Conservation (phyloP, 2,888 invertebrate genomes). For the Callosobruchus maculatus region DNA sequence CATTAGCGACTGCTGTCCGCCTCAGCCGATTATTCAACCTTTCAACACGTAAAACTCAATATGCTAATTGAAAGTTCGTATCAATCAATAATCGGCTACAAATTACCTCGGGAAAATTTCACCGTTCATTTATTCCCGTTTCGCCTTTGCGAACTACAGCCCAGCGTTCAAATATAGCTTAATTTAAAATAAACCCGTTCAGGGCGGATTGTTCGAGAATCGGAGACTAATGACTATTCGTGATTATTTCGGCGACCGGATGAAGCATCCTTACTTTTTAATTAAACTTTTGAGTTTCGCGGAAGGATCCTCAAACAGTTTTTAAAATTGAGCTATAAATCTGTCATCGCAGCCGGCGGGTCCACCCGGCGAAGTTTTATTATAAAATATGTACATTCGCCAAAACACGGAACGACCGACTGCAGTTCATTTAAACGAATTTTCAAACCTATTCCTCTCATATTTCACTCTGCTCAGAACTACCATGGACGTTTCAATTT, state of each 20-base stretch:
- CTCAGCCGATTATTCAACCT: background rate
- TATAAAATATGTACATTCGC: slow-evolving; percentile 1
- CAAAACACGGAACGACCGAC: background rate
- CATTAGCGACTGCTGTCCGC: background rate
- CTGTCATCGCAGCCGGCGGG: slow-evolving; percentile 17
- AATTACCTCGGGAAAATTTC: background rate
- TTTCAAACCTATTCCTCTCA: background rate
- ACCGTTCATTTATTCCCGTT: background rate
- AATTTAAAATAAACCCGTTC: background rate
- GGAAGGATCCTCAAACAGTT: slow-evolving; percentile 16
- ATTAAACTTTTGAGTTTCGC: slow-evolving; percentile 21
- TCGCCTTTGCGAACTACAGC: background rate
- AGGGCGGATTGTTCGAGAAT: background rate
- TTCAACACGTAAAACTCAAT: background rate
- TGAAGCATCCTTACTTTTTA: slow-evolving; percentile 13
- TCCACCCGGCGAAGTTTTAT: background rate
- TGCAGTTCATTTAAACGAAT: background rate
- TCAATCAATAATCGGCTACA: background rate
- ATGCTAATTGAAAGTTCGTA: background rate
- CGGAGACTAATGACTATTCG: background rate
- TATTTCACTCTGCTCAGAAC: background rate
- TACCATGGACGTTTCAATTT: background rate
- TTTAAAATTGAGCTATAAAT: slow-evolving; percentile 24
- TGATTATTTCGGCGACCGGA: background rate
- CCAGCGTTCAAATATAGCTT: background rate